These are phyloP conservation scores for Morpho achilles DNA, from an alignment of 2,888 invertebrate species.

Conservation along the genomic window DNA sequence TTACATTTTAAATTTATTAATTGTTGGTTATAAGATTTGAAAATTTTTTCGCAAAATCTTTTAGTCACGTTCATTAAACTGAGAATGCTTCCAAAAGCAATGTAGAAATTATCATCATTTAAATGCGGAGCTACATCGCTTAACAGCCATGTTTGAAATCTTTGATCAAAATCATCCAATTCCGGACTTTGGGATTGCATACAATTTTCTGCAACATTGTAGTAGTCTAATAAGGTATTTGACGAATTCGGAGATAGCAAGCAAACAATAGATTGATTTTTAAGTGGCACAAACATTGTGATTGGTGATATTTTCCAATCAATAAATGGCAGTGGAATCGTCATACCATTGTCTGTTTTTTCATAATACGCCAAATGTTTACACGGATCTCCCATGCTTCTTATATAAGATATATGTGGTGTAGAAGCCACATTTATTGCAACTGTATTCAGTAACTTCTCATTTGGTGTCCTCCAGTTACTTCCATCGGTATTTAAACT, in stretches of 20 bases:
- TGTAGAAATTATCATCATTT: constrained; percentile 80
- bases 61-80: constrained; percentile 47
- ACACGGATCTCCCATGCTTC: constrained; percentile 43
- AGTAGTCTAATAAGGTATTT: constrained; percentile 76
- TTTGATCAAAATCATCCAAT: constrained; percentile 66
- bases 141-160: constrained; percentile 76
- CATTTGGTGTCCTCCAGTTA: constrained; percentile 70
- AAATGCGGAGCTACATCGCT: constrained; percentile 74
- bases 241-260: constrained; percentile 43
- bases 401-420: constrained; percentile 27
- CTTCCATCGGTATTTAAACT: constrained; percentile 79
- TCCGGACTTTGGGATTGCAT: constrained; percentile 51
- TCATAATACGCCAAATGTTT: constrained; percentile 49
- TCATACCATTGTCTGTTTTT: constrained; percentile 40
- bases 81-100: constrained; percentile 73
- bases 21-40: constrained; percentile 13
- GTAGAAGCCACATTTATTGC: constrained; percentile 40
- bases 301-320: constrained; percentile 73
- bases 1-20: constrained; percentile 18
- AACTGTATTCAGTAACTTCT: constrained; percentile 40
- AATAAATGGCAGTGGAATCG: constrained; percentile 79
- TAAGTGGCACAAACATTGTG: constrained; percentile 82
- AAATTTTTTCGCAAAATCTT: constrained; percentile 24
- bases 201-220: constrained; percentile 74
- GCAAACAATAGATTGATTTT: constrained; percentile 45